phyloP scores from a whole-genome alignment of 2,888 invertebrate genomes.

The Amiota mariae region DNA sequence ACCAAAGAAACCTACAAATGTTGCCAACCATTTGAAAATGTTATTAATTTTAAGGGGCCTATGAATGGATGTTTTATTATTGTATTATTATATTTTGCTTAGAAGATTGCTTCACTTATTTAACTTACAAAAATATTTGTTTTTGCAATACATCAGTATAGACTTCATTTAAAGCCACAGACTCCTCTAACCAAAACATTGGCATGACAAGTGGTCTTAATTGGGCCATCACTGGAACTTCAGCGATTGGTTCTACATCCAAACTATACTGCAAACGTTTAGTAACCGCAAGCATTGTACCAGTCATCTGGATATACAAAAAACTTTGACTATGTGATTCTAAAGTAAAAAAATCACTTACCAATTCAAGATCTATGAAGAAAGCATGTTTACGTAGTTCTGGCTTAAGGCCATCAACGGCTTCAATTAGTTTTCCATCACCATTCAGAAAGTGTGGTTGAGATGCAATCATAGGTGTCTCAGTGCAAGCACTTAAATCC shows the following conservation, averaged over 20 bases:
- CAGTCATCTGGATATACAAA: conserved; percentile 66
- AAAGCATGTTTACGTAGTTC: conserved; percentile 82
- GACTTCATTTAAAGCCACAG: conserved; percentile 62
- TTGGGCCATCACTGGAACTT: conserved; percentile 79
- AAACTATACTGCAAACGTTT: conserved; percentile 85
- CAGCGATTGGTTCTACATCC: conserved; percentile 76
- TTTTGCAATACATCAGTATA: conserved; percentile 51
- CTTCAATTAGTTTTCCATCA: conserved; percentile 74
- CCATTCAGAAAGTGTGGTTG: conserved; percentile 85
- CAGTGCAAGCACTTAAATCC: conserved; percentile 78
- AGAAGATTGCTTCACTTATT: background rate
- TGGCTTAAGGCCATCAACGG: conserved; percentile 77
- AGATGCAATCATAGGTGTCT: conserved; percentile 83
- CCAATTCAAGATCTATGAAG: conserved; percentile 84
- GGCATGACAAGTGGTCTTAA: conserved; percentile 79
- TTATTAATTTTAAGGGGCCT: conserved; percentile 54
- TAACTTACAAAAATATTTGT: conserved; percentile 56
- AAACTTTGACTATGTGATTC: background rate
- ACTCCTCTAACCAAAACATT: conserved; percentile 87
- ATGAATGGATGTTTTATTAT: background rate
- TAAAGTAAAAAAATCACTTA: conserved; percentile 63
- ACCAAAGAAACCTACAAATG: conserved; percentile 49
- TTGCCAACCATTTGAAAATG: conserved; percentile 50
- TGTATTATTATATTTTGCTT: background rate
- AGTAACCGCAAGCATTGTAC: conserved; percentile 81